Conservation (phyloP, 92 coral and sea anemone species). For the Epizoanthus rinbou region DNA sequence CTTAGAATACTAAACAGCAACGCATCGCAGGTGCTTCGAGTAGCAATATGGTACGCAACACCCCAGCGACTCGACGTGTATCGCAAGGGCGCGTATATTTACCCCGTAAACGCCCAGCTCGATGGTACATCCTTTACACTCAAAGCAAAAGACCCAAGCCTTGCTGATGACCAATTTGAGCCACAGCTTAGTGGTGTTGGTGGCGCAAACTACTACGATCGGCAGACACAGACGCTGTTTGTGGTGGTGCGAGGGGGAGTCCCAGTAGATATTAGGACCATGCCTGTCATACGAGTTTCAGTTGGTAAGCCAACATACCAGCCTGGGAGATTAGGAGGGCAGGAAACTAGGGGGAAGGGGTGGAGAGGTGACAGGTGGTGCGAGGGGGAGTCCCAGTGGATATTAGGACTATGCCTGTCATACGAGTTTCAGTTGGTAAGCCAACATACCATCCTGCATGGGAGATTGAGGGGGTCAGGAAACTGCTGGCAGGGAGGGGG, state of each 20-base stretch:
- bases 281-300: conserved; percentile 82
- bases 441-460: not conserved
- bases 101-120: conserved; percentile 83
- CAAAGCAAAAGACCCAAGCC: conserved; percentile 67
- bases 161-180: conserved; percentile 89
- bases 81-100: conserved; percentile 73
- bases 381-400: conserved; percentile 77
- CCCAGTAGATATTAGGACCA: conserved; percentile 85
- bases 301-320: conserved; percentile 53
- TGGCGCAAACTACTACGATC: conserved; percentile 89
- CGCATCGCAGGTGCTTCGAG: conserved; percentile 65
- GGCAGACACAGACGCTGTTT: conserved; percentile 64
- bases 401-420: conserved; percentile 82
- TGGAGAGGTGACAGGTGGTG: conserved; percentile 28
- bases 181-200: conserved; percentile 76
- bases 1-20: conserved; percentile 70
- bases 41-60: conserved; percentile 81
- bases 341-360: not conserved
- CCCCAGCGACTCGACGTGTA: conserved; percentile 89
- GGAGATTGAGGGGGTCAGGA: not conserved
- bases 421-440: conserved; percentile 76
- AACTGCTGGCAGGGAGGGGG: not conserved
- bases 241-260: conserved; percentile 78
- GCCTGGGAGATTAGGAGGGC: conserved; percentile 1
- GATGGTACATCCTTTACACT: conserved; percentile 63